Base-by-base conservation (phyloP, 2,113 vertebrate genomes). In the Speoplatyrhinus poulsoni region DNA sequence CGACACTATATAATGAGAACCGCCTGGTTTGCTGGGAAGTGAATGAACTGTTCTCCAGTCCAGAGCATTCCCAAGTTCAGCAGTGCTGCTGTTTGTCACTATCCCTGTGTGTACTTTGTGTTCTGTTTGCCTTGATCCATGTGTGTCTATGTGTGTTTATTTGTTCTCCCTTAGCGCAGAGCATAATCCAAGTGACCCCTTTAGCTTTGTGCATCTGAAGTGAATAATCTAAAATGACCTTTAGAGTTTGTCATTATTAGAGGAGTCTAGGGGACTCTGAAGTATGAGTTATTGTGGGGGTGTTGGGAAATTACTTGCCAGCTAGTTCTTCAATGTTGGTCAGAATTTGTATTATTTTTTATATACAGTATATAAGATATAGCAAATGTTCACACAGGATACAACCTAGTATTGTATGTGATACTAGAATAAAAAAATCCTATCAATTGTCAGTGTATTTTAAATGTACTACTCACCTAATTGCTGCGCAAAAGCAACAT, bases 221-320 rank as follows among this genome's bases (percentile, higher is more conserved):
- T 54, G 54, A 49, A 62, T 63, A 58, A 77, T 77, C n/a, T 53
- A 62, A 69, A 72, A 49, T 54, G 61, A 61, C 68, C 60, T 56
- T 60, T 55, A 19, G 65, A 61, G n/a, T 52, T 58, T 57, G 62
- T 12, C 52, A 62, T 70, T 67, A 60, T 68, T 59, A 65, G n/a
- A 0, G 7, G 32, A 52, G 65, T 57, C 32, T 3, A 9, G 19
- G 26, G 16, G 64, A 56, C 17, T 65, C 50, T n/a, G 52, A 50
- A 62, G 66, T 65, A 63, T 69, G 67, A 67, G 68, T 72, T 70
- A 70, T 79, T 69, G 57, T 0, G 55, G 16, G 50, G 65, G 48
- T 62, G 53, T 74, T 80, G 47, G 69, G 50, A 77, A 62, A 62
- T 36, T 56, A 65, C 63, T 65, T 71, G 60, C 50, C 19, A 47